Evolutionary conservation across 1,140 invertebrate genomes (phyloP), one percentile per base, ranked within the genome.

Genomic region (Drepana arcuata): DNA sequence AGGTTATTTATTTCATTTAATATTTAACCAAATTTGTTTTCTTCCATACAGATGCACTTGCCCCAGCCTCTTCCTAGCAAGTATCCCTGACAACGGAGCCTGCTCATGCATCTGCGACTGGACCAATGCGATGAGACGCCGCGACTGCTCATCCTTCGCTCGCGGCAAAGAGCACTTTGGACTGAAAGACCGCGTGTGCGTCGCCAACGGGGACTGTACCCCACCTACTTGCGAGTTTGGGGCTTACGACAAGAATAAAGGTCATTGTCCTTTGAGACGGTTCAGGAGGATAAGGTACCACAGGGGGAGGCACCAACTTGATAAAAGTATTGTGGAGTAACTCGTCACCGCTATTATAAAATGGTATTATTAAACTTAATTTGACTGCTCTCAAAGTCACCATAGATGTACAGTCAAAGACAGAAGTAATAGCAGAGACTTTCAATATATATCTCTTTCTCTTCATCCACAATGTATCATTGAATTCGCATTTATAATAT

Each of bases 1-100:
- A n/a, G n/a, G n/a, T n/a, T n/a, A n/a, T n/a, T n/a, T n/a, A n/a
- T n/a, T n/a, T n/a, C n/a, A n/a, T n/a, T n/a, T n/a, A n/a, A n/a
- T n/a, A n/a, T n/a, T n/a, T n/a, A n/a, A n/a, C n/a, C n/a, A n/a
- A n/a, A n/a, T n/a, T n/a, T n/a, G n/a, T n/a, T n/a, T n/a, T n/a
- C n/a, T n/a, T n/a, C n/a, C n/a, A n/a, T n/a, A n/a, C 70, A 93
- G 91, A 49, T 93, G 92, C 58, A 87, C 86, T 21, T 93, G 92
- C 63, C 90, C 92, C 4, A 85, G 85, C n/a, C 81, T 88, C 34
- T 93, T 89, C 68, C 82, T 84, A 1, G 85, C 88, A 10, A 86
- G 85, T 25, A 82, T 87, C 31, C 79, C 84, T 1, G 60, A 79
- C 9, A 83, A 85, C 32, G 87, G 86, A 27, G 72, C 84, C 2